Percentiles rank a stretch among this genome's conserved stretches.
phyloP scores from a whole-genome alignment of 2,888 invertebrate species.

The Aphidoletes aphidimyza region DNA sequence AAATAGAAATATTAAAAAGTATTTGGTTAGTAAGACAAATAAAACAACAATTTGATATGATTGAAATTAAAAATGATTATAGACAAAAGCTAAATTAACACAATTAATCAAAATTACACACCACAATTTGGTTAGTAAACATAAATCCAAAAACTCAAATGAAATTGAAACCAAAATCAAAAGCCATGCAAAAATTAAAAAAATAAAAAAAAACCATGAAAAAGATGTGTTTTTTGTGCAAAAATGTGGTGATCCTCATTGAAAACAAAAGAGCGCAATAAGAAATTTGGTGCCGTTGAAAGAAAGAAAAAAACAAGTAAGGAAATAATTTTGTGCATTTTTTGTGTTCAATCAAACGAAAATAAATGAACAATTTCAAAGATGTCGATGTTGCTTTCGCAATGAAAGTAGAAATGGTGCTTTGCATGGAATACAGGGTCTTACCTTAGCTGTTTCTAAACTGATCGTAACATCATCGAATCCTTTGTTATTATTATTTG shows the following conservation, averaged over 20 bases:
- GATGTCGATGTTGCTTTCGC: not conserved
- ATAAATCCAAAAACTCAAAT: not conserved
- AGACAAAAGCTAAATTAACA: not conserved
- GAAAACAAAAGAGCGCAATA: not conserved
- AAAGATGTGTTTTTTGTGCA: not conserved
- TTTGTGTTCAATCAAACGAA: not conserved
- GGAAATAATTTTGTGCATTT: not conserved
- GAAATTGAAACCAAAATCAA: not conserved
- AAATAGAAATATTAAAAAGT: constrained; percentile 15
- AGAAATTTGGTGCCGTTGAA: constrained; percentile 1
- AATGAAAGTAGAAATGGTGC: not conserved
- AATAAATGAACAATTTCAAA: not conserved
- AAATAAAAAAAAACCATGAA: not conserved
- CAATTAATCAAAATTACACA: not conserved
- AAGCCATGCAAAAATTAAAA: not conserved
- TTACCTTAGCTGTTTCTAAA: constrained; percentile 36
- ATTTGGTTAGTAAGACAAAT: constrained; percentile 29
- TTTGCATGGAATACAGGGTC: not conserved
- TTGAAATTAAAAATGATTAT: not conserved
- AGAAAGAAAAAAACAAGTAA: not conserved
- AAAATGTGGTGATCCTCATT: not conserved
- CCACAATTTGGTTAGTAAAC: not conserved
- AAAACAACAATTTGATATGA: not conserved
- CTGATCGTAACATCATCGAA: constrained; percentile 53
- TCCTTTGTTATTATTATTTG: constrained; percentile 14